Percentiles rank a stretch among this genome's conserved stretches.
These are phyloP conservation scores for Oncorhynchus mykiss DNA, from an alignment of 2,113 vertebrate species.

Conservation along the genomic window DNA sequence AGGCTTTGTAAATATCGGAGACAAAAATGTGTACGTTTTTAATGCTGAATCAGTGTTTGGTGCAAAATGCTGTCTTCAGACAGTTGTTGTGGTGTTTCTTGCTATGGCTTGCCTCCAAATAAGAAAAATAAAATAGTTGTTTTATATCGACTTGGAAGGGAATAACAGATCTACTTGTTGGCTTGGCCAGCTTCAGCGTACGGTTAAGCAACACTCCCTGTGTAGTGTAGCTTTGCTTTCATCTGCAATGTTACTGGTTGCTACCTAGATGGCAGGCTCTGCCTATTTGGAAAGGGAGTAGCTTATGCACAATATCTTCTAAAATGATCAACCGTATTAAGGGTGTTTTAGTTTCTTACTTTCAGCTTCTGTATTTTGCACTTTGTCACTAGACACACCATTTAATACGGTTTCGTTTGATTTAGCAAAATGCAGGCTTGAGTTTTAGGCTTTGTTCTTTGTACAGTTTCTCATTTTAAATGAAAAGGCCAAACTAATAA, in stretches of 20 bases:
- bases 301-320: conserved; percentile 40
- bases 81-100: conserved; percentile 33
- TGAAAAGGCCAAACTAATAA: conserved; percentile 64
- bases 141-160: too few relatives aligned
- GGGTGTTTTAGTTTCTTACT: conserved; percentile 40
- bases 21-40: conserved; percentile 37
- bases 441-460: conserved; percentile 12
- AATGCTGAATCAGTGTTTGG: conserved; percentile 41
- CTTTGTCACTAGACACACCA: conserved; percentile 48
- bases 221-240: conserved; percentile 10
- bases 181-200: too few relatives aligned
- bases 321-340: conserved; percentile 52
- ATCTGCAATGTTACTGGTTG: conserved; percentile 15
- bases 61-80: conserved; percentile 20
- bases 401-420: conserved; percentile 1
- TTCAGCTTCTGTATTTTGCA: conserved; percentile 53
- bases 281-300: conserved; percentile 1
- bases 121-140: too few relatives aligned
- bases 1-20: conserved; percentile 3
- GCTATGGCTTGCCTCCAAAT: conserved; percentile 42
- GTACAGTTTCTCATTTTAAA: conserved; percentile 61
- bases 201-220: too few relatives aligned
- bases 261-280: conserved; percentile 51
- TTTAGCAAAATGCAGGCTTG: conserved; percentile 25
- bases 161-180: too few relatives aligned